phyloP scores from a whole-genome alignment of 2,888 invertebrate species.

The Eupelmus urozonus region DNA sequence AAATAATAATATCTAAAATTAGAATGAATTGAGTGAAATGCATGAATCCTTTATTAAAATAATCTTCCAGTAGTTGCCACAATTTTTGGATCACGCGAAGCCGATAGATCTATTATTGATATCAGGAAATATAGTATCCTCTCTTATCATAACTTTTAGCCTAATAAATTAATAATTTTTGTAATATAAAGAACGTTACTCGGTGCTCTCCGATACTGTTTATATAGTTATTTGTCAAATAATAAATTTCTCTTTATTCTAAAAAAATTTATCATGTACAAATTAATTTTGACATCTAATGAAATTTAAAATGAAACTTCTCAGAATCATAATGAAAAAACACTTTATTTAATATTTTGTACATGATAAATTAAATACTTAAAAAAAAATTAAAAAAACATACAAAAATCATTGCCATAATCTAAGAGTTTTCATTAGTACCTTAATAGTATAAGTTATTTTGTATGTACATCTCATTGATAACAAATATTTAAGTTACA shows the following conservation, averaged over 20 bases:
- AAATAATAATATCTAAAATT: constrained; percentile 1
- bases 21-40: neutral
- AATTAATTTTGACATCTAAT: no score
- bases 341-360: neutral
- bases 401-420: neutral
- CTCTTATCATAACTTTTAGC: constrained; percentile 36
- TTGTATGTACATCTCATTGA: neutral
- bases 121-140: no score
- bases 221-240: constrained; percentile 33
- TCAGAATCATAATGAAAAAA: no score
- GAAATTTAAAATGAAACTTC: no score
- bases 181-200: constrained; percentile 37
- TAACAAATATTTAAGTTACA: neutral
- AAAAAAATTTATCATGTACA: no score
- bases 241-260: constrained; percentile 4
- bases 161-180: constrained; percentile 18
- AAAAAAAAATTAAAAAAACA: neutral
- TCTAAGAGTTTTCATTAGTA: neutral
- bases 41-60: neutral
- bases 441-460: neutral
- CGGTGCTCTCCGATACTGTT: constrained; percentile 34
- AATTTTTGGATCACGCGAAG: no score
- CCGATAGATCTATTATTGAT: no score
- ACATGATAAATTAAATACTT: neutral
- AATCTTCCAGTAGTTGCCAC: constrained; percentile 34